Conservation (phyloP, 2,888 invertebrate species). For the Eledona agricola region DNA sequence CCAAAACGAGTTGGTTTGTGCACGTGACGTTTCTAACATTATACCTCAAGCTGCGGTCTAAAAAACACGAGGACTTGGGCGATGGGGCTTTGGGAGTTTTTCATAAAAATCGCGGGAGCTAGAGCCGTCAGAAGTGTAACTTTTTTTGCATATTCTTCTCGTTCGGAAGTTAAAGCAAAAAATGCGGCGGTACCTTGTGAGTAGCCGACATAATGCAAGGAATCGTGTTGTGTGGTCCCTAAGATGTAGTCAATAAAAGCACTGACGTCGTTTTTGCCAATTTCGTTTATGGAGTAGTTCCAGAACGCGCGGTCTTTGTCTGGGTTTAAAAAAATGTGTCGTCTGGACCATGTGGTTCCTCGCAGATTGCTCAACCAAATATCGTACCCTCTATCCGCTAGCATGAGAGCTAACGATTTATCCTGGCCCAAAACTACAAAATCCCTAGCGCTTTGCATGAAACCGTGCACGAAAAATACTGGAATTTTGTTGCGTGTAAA, state of each 20-base stretch:
- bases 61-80: background rate
- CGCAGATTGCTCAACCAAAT: conserved; percentile 62
- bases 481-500: conserved; percentile 10
- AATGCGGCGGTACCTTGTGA: conserved; percentile 69
- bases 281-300: conserved; percentile 75
- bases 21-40: background rate
- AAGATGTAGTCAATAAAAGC: conserved; percentile 77
- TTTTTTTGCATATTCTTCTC: conserved; percentile 70
- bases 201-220: conserved; percentile 79
- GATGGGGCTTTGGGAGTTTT: conserved; percentile 51
- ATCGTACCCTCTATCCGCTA: conserved; percentile 48
- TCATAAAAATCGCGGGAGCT: conserved; percentile 72
- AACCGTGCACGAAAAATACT: conserved; percentile 16
- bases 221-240: conserved; percentile 64
- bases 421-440: conserved; percentile 44
- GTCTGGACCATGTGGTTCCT: conserved; percentile 65
- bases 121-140: conserved; percentile 70
- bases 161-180: conserved; percentile 69
- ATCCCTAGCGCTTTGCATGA: conserved; percentile 32
- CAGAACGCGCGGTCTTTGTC: conserved; percentile 52
- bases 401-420: conserved; percentile 41
- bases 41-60: conserved; percentile 3
- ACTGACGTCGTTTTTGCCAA: conserved; percentile 78
- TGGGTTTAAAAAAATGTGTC: conserved; percentile 53
- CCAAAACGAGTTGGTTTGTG: background rate